phyloP scores from a whole-genome alignment of 2,888 invertebrate species.

The Eilema caniola region DNA sequence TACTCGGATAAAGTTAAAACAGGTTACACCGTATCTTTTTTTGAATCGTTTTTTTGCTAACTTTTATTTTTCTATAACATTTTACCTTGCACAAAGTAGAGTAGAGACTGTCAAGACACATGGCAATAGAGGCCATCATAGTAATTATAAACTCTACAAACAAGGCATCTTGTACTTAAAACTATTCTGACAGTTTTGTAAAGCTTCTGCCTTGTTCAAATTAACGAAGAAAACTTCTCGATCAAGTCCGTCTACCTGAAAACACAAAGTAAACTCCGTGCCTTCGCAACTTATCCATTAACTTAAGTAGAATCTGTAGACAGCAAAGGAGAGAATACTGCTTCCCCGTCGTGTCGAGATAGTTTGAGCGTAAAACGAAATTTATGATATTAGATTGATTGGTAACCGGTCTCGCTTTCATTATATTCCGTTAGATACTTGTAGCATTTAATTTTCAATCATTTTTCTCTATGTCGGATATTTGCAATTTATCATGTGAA shows the following conservation, averaged over 20 bases:
- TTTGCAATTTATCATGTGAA: conserved; percentile 49
- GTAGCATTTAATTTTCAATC: conserved; percentile 21
- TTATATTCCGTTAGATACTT: conserved; percentile 36
- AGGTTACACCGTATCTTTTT: conserved; percentile 36
- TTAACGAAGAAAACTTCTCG: conserved; percentile 85
- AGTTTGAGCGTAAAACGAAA: conserved; percentile 77
- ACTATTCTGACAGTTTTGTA: conserved; percentile 78
- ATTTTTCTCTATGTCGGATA: conserved; percentile 24
- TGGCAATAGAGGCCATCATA: conserved; percentile 33
- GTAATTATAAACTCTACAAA: conserved; percentile 61
- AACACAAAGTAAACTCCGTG: conserved; percentile 86
- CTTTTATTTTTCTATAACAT: background rate
- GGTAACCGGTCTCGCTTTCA: conserved; percentile 51
- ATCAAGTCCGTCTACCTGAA: conserved; percentile 86
- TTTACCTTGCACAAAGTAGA: background rate
- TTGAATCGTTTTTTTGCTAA: conserved; percentile 16
- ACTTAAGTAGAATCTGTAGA: conserved; percentile 87
- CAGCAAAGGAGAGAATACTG: conserved; percentile 78
- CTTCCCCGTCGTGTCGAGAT: conserved; percentile 64
- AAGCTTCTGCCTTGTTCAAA: conserved; percentile 83
- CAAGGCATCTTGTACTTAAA: conserved; percentile 65
- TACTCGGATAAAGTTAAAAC: conserved; percentile 54
- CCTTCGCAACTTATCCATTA: conserved; percentile 86
- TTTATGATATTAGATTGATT: conserved; percentile 78
- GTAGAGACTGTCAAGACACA: conserved; percentile 7